These are phyloP conservation scores for Zaprionus obscuricornis DNA, from an alignment of 2,888 invertebrate genomes.

Conservation along the genomic window DNA sequence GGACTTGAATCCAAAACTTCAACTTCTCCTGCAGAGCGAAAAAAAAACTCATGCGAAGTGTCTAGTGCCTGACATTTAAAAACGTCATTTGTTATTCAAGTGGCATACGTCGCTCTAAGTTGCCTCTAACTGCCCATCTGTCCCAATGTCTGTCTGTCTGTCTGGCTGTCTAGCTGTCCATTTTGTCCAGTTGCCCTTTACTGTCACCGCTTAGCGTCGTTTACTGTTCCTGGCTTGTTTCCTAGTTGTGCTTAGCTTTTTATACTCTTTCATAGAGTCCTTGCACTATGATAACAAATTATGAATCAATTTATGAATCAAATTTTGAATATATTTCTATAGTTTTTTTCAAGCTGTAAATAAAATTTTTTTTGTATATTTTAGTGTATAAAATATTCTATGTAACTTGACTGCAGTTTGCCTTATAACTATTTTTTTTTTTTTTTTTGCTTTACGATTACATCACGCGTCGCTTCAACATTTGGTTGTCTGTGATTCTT, in stretches of 20 bases:
- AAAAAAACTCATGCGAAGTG: constrained; percentile 20
- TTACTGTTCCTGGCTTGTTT: constrained; percentile 40
- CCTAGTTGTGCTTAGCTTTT: constrained; percentile 10
- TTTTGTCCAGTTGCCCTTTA: constrained; percentile 38
- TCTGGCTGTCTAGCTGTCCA: constrained; percentile 24
- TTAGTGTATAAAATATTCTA: not conserved
- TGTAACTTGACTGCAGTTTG: not conserved
- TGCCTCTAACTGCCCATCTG: constrained; percentile 64
- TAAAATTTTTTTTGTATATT: constrained; percentile 1
- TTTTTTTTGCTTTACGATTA: constrained; percentile 59
- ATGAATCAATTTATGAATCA: too few species aligned
- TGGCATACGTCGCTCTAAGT: constrained; percentile 79
- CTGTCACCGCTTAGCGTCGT: constrained; percentile 46
- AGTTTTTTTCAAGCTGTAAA: too few species aligned
- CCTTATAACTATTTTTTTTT: not conserved
- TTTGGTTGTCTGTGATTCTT: constrained; percentile 71
- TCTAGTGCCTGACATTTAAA: constrained; percentile 74
- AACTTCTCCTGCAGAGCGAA: too few species aligned
- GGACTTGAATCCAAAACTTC: not conserved
- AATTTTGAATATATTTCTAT: too few species aligned
- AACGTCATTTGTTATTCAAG: constrained; percentile 80
- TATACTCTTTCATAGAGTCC: not conserved
- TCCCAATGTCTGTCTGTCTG: constrained; percentile 11
- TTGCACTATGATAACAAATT: not conserved
- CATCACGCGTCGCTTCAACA: constrained; percentile 69